Percentiles rank a stretch among this genome's conserved stretches.
Conservation (phyloP, 2,888 invertebrate species). For the Resseliella maxima region DNA sequence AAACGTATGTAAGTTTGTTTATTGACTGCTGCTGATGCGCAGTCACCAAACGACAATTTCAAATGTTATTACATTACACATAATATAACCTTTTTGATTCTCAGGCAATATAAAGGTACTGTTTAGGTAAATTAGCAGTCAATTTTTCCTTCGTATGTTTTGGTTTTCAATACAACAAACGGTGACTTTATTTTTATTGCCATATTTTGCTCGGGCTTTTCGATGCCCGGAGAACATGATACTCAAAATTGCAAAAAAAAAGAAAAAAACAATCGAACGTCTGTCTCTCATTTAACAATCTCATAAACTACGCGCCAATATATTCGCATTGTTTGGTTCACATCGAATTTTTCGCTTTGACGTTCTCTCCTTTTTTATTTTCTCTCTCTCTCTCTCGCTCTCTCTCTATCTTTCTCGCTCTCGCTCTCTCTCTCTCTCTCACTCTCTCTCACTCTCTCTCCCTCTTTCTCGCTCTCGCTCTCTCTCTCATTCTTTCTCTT, state of each 20-base stretch:
- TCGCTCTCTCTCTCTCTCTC: no score
- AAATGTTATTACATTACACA: background rate
- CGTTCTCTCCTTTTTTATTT: no score
- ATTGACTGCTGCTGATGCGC: background rate
- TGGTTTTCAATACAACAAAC: background rate
- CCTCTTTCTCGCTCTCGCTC: no score
- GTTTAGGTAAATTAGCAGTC: no score
- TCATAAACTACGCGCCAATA: conserved; percentile 9
- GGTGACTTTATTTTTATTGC: background rate
- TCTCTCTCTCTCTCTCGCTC: background rate
- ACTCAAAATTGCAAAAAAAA: background rate
- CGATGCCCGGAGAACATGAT: background rate
- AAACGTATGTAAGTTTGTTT: background rate
- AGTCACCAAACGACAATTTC: background rate
- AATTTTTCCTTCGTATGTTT: no score
- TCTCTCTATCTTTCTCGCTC: no score
- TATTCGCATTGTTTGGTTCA: background rate
- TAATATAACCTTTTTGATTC: conserved; percentile 17
- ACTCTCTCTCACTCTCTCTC: no score
- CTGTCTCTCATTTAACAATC: conserved; percentile 15
- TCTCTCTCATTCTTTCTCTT: no score
- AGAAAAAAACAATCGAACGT: background rate
- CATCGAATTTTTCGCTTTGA: no score
- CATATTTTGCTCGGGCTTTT: background rate
- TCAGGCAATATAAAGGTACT: no score